Conservation (phyloP, 2,113 vertebrate species). For the Salvelinus sp. region DNA sequence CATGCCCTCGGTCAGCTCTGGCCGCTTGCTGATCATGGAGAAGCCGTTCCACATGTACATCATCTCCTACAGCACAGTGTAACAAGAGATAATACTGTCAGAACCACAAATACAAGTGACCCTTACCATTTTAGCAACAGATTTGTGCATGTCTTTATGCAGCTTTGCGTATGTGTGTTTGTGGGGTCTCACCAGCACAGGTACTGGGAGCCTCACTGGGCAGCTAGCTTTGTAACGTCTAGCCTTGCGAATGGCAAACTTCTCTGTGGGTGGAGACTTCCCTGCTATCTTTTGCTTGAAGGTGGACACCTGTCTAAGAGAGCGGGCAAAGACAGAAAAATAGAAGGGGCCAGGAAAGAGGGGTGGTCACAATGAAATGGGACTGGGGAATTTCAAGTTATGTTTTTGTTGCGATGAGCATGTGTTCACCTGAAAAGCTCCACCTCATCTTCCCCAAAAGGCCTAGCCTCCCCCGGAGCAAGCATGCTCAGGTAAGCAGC, state of each 20-base stretch:
- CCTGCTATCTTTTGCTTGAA: constrained; percentile 83
- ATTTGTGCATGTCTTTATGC: background rate
- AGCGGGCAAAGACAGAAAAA: background rate
- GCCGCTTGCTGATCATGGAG: constrained; percentile 73
- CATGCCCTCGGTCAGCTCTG: constrained; percentile 74
- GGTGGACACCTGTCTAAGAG: constrained; percentile 71
- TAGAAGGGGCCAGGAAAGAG: background rate
- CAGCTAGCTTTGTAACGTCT: constrained; percentile 70
- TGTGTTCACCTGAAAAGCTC: constrained; percentile 76
- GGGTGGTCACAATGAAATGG: background rate
- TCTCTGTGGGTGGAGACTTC: constrained; percentile 82
- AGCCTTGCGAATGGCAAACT: constrained; percentile 83
- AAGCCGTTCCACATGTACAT: constrained; percentile 89
- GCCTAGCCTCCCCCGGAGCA: constrained; percentile 66
- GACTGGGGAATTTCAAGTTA: background rate
- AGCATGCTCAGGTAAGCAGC: constrained; percentile 84
- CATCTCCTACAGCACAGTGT: constrained; percentile 72
- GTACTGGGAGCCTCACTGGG: constrained; percentile 69
- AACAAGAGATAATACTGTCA: background rate
- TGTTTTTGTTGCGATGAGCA: background rate
- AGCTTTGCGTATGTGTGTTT: background rate
- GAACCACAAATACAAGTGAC: background rate
- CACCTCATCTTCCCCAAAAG: constrained; percentile 79
- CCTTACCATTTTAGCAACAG: background rate
- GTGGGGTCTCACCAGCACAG: constrained; percentile 73